phyloP scores from a whole-genome alignment of 2,113 vertebrate genomes.

The Lepus timidus region DNA sequence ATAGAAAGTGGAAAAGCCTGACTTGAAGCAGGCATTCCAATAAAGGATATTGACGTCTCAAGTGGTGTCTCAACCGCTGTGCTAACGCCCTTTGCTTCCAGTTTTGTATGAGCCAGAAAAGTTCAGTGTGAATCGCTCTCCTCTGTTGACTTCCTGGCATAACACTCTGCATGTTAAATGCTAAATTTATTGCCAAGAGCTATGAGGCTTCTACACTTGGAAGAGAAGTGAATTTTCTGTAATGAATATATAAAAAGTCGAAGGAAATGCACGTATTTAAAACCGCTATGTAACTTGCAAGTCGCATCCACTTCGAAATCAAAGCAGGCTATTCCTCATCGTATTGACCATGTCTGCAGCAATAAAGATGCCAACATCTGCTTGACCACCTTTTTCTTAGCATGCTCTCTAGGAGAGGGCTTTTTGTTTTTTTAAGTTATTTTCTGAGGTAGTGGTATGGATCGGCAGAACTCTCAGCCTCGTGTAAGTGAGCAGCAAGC shows the following conservation, averaged over 20 bases:
- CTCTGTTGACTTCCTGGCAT: constrained; percentile 69
- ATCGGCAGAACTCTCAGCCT: not conserved
- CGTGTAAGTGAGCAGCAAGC: not conserved
- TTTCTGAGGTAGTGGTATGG: not conserved
- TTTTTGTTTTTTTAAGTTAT: not conserved
- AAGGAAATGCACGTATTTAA: constrained; percentile 56
- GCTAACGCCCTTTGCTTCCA: not conserved
- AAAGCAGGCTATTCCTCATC: not conserved
- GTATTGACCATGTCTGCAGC: not conserved
- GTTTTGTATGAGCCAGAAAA: constrained; percentile 54
- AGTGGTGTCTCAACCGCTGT: too few species aligned
- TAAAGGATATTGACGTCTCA: too few species aligned
- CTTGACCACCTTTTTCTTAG: not conserved
- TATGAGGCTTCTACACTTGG: constrained; percentile 63
- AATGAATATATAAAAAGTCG: constrained; percentile 49
- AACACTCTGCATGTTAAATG: constrained; percentile 66
- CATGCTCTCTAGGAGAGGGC: not conserved
- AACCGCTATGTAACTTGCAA: constrained; percentile 63
- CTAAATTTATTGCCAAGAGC: constrained; percentile 67
- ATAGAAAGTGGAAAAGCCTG: too few species aligned
- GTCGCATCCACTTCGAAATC: constrained; percentile 47
- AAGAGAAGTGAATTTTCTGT: constrained; percentile 67
- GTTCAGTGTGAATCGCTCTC: constrained; percentile 38
- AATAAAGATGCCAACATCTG: not conserved
- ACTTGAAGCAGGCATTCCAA: too few species aligned